These are phyloP conservation scores for Mesoligia furuncula DNA, from an alignment of 2,888 invertebrate genomes.

Conservation along the genomic window DNA sequence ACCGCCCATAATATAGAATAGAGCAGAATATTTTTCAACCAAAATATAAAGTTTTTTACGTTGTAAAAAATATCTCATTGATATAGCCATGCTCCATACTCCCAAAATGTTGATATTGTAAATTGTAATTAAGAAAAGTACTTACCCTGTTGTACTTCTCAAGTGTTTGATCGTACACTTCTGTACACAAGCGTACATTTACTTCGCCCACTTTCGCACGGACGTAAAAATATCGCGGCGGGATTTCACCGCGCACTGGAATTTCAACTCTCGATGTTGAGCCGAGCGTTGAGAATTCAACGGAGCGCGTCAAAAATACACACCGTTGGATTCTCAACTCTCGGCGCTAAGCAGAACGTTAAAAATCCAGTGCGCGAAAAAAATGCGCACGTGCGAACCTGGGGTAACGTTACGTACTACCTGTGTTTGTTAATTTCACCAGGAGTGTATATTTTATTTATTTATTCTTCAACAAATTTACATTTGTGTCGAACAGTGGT, in stretches of 20 bases:
- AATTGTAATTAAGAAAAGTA: not conserved
- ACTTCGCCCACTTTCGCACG: not conserved
- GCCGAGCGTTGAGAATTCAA: too few species aligned
- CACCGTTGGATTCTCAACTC: too few species aligned
- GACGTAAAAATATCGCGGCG: too few species aligned
- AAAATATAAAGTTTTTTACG: not conserved
- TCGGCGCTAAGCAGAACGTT: too few species aligned
- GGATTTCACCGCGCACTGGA: too few species aligned
- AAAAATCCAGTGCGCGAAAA: too few species aligned
- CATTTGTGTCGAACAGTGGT: too few species aligned
- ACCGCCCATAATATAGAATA: not conserved
- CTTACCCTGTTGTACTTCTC: not conserved
- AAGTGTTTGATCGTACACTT: not conserved
- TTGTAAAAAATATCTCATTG: not conserved
- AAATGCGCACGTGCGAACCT: too few species aligned
- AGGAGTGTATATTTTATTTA: too few species aligned
- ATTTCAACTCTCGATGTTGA: too few species aligned
- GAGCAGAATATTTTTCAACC: not conserved
- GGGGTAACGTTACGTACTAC: not conserved
- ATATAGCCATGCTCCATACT: not conserved
- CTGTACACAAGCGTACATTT: conserved; percentile 20
- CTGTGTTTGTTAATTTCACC: conserved; percentile 18
- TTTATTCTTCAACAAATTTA: too few species aligned
- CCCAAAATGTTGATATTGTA: not conserved
- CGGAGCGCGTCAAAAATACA: too few species aligned